These are phyloP conservation scores for Falco cherrug DNA, from an alignment of 2,797 vertebrate species.

Conservation along the genomic window DNA sequence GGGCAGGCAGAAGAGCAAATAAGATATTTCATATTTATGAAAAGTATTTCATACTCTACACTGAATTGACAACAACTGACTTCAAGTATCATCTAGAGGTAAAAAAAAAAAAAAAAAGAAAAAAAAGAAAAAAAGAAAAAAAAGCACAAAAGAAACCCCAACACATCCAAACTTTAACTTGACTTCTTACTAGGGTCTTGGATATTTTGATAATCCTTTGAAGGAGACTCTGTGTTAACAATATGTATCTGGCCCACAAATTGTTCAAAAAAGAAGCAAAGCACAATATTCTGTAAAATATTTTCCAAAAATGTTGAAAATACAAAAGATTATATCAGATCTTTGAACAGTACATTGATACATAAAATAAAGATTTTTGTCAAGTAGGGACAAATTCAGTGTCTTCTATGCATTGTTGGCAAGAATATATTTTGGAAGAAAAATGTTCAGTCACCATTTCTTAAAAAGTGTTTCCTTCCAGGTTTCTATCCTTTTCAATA, in stretches of 20 bases:
- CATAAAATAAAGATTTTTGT: neutral
- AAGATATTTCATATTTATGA: neutral
- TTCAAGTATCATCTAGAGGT: neutral
- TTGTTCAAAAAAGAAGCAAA: neutral
- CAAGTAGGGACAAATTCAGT: neutral
- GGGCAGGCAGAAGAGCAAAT: neutral
- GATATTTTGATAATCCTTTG: neutral
- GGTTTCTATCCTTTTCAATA: neutral
- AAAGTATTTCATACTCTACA: neutral
- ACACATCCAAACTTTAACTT: neutral
- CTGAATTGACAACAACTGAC: neutral
- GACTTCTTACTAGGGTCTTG: neutral
- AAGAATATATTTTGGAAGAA: neutral
- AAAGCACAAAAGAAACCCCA: accelerated
- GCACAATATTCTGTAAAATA: neutral
- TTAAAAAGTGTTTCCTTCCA: neutral
- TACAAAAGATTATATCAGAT: neutral
- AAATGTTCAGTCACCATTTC: neutral
- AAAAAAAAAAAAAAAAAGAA: neutral
- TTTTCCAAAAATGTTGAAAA: neutral
- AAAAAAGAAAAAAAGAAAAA: neutral
- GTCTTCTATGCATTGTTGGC: neutral
- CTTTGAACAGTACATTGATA: neutral
- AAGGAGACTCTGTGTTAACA: neutral
- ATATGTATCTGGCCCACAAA: neutral